Conservation (phyloP, 2,797 vertebrate species). For the Oryzias dopingdopingensis region DNA sequence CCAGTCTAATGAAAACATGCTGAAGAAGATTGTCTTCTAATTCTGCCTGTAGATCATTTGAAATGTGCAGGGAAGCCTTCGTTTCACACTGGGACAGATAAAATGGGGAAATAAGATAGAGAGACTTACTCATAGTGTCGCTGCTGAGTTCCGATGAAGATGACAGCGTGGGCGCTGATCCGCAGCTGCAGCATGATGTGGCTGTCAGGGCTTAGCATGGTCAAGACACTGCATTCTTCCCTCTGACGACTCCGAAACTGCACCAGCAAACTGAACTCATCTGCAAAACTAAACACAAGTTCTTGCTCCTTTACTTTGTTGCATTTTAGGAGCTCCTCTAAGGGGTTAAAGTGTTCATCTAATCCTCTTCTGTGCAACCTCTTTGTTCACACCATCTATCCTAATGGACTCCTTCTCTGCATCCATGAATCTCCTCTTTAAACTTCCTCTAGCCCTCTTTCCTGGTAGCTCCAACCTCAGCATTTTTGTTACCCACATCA, state of each 20-base stretch:
- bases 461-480: no score
- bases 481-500: no score
- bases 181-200: slow-evolving; percentile 83
- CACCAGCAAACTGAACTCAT: slow-evolving; percentile 85
- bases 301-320: not conserved
- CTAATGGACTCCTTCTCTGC: no score
- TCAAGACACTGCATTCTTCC: slow-evolving; percentile 81
- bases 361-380: no score
- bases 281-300: slow-evolving; percentile 76
- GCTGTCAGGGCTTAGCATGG: slow-evolving; percentile 77
- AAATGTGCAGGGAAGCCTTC: not conserved
- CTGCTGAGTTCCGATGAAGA: slow-evolving; percentile 81
- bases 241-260: slow-evolving; percentile 76
- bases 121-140: slow-evolving; percentile 86
- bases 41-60: not conserved
- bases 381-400: no score
- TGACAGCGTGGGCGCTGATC: slow-evolving; percentile 71
- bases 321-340: no score
- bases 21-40: not conserved
- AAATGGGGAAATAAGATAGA: no score
- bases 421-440: no score
- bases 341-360: no score
- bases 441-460: no score
- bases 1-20: not conserved
- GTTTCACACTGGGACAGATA: not conserved